Conservation (phyloP, 2,888 invertebrate genomes). For the Thelaira solivaga region DNA sequence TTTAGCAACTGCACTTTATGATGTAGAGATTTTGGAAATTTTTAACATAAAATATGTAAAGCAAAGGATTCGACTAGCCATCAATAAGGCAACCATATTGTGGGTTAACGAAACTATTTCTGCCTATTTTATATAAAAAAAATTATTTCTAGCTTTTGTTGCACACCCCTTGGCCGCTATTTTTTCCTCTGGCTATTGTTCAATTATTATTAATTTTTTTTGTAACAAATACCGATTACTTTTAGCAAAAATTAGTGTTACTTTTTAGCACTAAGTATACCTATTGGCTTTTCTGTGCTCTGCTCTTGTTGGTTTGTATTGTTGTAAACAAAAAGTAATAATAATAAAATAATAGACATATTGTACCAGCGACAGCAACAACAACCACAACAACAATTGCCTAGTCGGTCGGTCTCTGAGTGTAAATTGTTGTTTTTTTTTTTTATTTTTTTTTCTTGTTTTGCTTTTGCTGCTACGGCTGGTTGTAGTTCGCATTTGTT, state of each 20-base stretch:
- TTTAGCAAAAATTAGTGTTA: conserved; percentile 7
- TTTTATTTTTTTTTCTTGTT: conserved; percentile 1
- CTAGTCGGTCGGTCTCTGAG: conserved; percentile 43
- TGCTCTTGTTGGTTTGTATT: neutral
- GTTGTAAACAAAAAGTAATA: conserved; percentile 8
- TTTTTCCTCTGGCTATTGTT: neutral
- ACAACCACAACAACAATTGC: neutral
- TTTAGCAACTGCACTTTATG: no score
- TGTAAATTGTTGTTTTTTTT: conserved; percentile 25
- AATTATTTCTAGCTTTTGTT: conserved; percentile 30
- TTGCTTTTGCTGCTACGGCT: conserved; percentile 7
- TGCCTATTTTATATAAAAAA: no score
- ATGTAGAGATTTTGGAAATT: no score
- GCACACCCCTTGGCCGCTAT: conserved; percentile 24
- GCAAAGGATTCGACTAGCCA: no score
- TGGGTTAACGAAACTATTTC: no score
- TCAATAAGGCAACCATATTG: no score
- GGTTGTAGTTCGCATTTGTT: neutral
- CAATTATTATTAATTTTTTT: neutral
- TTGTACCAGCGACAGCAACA: conserved; percentile 1
- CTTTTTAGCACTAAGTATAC: conserved; percentile 8
- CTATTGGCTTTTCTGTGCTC: conserved; percentile 12
- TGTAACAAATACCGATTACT: conserved; percentile 41
- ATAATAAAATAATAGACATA: conserved; percentile 3
- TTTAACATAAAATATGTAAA: no score